Conservation (phyloP, 2,113 vertebrate species). For the Labrus mixtus region DNA sequence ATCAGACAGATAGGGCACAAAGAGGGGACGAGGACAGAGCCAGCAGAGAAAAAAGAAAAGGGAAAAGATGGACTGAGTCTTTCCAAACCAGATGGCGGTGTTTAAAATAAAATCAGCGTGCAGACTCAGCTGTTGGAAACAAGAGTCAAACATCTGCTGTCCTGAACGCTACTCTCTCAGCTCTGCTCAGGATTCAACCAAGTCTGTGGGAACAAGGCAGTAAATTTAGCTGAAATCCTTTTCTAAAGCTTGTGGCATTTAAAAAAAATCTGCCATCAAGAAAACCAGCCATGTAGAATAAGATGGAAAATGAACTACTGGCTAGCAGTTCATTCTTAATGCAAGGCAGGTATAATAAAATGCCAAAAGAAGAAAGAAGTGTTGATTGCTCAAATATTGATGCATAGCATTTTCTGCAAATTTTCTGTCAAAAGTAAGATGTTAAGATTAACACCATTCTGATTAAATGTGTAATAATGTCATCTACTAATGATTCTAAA, state of each 20-base stretch:
- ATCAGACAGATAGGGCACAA: constrained; percentile 40
- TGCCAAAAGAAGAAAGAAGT: neutral
- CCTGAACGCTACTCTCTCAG: constrained; percentile 29
- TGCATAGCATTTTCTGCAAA: neutral
- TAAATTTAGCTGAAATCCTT: constrained; percentile 47
- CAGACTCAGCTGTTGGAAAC: constrained; percentile 80
- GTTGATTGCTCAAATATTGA: neutral
- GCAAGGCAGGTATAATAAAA: neutral
- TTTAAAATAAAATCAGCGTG: constrained; percentile 79
- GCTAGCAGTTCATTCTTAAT: neutral
- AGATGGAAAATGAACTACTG: neutral
- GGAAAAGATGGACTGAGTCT: constrained; percentile 52
- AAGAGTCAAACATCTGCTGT: constrained; percentile 75
- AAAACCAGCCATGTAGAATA: neutral
- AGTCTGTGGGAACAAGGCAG: constrained; percentile 38
- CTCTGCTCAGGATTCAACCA: constrained; percentile 46
- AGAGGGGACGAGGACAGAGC: neutral
- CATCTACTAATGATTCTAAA: too few species aligned
- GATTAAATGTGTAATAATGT: too few species aligned
- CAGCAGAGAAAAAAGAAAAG: constrained; percentile 22
- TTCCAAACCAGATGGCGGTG: constrained; percentile 71
- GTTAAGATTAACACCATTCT: neutral
- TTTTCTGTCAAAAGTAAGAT: neutral
- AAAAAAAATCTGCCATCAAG: neutral
- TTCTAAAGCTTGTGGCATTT: constrained; percentile 24